Percentiles rank a stretch among this genome's conserved stretches.
phyloP scores from a whole-genome alignment of 30 jellyfish, hydroid and myxozoan genomes.

The Aurelia sp. region DNA sequence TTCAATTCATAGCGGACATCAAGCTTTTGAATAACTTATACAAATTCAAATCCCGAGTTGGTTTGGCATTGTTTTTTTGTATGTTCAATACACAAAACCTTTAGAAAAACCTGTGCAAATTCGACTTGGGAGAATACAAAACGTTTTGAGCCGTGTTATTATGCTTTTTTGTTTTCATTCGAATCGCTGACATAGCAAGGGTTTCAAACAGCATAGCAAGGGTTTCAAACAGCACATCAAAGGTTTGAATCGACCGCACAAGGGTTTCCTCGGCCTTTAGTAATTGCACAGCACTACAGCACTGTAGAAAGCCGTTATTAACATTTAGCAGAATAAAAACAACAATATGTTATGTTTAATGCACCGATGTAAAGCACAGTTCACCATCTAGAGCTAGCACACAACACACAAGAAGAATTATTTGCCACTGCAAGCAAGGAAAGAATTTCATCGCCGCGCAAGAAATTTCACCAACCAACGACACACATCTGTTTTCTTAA shows the following conservation, averaged over 20 bases:
- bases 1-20: constrained; percentile 34
- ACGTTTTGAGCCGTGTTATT: constrained; percentile 37
- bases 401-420: no score
- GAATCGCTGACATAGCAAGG: constrained; percentile 61
- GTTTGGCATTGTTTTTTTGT: constrained; percentile 39
- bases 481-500: constrained; percentile 3
- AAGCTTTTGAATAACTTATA: constrained; percentile 39
- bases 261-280: constrained; percentile 67
- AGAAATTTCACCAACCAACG: neutral
- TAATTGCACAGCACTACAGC: constrained; percentile 55
- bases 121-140: constrained; percentile 26
- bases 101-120: constrained; percentile 24
- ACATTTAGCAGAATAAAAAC: neutral
- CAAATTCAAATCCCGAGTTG: constrained; percentile 61
- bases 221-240: constrained; percentile 60
- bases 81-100: constrained; percentile 57
- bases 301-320: constrained; percentile 9
- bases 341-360: neutral
- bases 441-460: constrained; percentile 13
- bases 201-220: constrained; percentile 31
- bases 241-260: constrained; percentile 67
- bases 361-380: neutral
- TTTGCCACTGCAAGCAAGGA: neutral
- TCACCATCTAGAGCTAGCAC: neutral
- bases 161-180: constrained; percentile 42